Evolutionary conservation across 2,113 vertebrate genomes (phyloP).

Genomic region (Bos taurus): DNA sequence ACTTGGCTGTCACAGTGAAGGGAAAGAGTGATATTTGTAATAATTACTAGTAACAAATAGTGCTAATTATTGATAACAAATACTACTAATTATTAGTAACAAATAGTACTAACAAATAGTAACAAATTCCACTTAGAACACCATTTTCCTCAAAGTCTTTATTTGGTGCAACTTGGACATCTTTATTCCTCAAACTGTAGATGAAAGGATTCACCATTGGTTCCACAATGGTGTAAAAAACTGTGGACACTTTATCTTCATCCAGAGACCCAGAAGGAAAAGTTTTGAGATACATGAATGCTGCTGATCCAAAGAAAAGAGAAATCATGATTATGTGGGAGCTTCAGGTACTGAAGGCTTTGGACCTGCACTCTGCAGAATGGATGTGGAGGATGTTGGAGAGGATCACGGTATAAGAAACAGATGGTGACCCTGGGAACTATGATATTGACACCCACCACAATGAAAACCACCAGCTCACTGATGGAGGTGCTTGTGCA

Average conservation of each 20-base stretch:
- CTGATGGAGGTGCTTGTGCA: background rate
- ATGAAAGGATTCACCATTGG: constrained; percentile 51
- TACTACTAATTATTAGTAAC: background rate
- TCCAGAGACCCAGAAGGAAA: background rate
- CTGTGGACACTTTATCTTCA: background rate
- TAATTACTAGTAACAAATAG: background rate
- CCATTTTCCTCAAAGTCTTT: constrained; percentile 9
- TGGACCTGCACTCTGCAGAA: constrained; percentile 12
- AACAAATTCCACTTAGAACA: background rate
- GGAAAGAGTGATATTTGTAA: background rate
- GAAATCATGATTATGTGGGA: background rate
- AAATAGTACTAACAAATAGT: background rate
- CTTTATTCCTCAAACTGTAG: constrained; percentile 35
- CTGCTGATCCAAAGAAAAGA: constrained; percentile 32
- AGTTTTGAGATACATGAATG: constrained; percentile 37
- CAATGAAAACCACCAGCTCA: background rate
- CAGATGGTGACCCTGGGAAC: background rate
- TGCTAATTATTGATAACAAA: background rate
- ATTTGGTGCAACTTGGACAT: background rate
- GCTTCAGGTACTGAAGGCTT: constrained; percentile 36
- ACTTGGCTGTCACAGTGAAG: background rate
- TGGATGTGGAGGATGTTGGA: background rate
- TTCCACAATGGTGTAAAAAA: background rate
- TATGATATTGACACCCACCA: background rate
- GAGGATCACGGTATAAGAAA: constrained; percentile 31